Percentiles rank a stretch among this genome's conserved stretches.
Conservation (phyloP, 2,888 invertebrate species). For the Carcina quercana region DNA sequence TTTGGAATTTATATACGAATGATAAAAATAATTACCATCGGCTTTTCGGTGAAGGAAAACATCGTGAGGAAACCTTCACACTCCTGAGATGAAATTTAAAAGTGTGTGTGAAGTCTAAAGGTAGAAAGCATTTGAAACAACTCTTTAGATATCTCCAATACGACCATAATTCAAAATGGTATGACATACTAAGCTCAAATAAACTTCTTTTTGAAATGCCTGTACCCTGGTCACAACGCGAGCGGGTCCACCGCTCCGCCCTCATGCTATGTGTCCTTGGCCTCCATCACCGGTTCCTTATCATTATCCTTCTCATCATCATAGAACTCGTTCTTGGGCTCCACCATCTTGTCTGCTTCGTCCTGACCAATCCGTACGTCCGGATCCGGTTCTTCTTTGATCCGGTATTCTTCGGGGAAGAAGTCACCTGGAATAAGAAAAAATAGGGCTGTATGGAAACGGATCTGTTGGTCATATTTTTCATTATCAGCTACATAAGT, state of each 20-base stretch:
- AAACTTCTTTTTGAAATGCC: conserved; percentile 28
- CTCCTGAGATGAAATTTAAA: too few relatives aligned
- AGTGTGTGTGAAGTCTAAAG: too few relatives aligned
- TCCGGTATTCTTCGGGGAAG: conserved; percentile 80
- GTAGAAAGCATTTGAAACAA: too few relatives aligned
- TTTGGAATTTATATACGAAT: too few relatives aligned
- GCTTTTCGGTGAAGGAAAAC: too few relatives aligned
- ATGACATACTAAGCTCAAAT: conserved; percentile 8
- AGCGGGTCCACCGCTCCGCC: conserved; percentile 38
- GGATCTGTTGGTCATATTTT: too few relatives aligned
- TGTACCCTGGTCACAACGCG: conserved; percentile 42
- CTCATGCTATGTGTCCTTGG: conserved; percentile 60
- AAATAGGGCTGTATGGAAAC: conserved; percentile 1
- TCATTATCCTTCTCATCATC: conserved; percentile 94
- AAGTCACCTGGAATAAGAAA: conserved; percentile 78
- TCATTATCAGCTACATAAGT: too few relatives aligned
- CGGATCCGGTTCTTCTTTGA: conserved; percentile 87
- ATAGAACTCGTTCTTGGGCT: conserved; percentile 91
- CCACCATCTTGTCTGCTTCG: conserved; percentile 87
- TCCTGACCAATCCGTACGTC: conserved; percentile 85
- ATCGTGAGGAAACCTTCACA: too few relatives aligned
- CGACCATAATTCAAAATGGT: too few relatives aligned
- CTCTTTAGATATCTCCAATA: too few relatives aligned
- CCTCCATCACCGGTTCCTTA: conserved; percentile 72
- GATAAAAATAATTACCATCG: too few relatives aligned